Conservation (phyloP, 1,140 invertebrate genomes). For the Bicyclus anynana region DNA sequence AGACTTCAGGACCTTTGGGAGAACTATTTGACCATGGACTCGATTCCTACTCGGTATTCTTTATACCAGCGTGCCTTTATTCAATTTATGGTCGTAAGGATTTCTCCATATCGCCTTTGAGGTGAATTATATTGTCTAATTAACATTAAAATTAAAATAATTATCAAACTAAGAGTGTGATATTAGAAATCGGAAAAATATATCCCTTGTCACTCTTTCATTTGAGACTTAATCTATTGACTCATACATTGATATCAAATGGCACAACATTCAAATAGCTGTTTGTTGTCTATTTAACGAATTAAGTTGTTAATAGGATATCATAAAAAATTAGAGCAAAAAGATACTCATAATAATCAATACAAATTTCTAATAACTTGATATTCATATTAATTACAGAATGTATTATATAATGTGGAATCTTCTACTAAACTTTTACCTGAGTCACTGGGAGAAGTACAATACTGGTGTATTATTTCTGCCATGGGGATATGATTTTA, state of each 20-base stretch:
- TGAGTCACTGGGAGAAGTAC: conserved; percentile 99
- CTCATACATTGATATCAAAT: too few species aligned
- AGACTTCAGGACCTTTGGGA: conserved; percentile 93
- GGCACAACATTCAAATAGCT: too few species aligned
- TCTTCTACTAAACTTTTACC: conserved; percentile 94
- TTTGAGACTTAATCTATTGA: too few species aligned
- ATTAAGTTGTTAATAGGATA: too few species aligned
- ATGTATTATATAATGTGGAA: conserved; percentile 94
- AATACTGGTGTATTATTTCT: conserved; percentile 97
- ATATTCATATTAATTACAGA: conserved; percentile 67
- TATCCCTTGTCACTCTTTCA: too few species aligned
- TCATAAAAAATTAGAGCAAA: too few species aligned
- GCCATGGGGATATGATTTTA: conserved; percentile 98
- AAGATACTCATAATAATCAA: too few species aligned
- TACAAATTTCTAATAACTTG: too few species aligned
- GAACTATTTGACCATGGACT: conserved; percentile 99
- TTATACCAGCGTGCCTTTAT: conserved; percentile 94
- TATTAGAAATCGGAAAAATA: too few species aligned
- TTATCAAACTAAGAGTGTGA: too few species aligned
- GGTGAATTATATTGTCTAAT: conserved; percentile 31
- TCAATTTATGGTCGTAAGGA: conserved; percentile 93
- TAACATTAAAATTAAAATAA: conserved; percentile 3
- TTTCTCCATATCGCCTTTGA: conserved; percentile 80
- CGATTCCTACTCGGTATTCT: conserved; percentile 96
- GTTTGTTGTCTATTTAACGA: too few species aligned